Conservation (phyloP, 2,113 vertebrate genomes). For the Lophura nycthemera region DNA sequence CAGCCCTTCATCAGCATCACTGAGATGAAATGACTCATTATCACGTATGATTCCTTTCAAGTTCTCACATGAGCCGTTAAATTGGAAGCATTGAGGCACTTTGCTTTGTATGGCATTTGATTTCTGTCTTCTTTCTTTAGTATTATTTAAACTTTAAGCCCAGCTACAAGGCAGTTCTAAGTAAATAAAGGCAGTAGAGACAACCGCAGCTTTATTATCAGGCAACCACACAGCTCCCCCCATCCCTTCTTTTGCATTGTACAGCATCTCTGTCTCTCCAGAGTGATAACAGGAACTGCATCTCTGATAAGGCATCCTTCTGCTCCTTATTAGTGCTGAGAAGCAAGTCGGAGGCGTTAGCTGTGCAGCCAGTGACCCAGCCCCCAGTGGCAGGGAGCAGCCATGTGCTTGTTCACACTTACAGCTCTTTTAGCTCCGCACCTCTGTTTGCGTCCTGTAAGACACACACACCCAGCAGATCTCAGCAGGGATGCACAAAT, state of each 20-base stretch:
- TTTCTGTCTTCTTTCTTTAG: neutral
- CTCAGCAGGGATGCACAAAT: neutral
- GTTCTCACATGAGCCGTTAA: neutral
- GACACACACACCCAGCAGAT: neutral
- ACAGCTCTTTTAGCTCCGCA: neutral
- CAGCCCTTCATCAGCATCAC: neutral
- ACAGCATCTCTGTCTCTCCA: neutral
- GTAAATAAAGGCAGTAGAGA: neutral
- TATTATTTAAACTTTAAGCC: neutral
- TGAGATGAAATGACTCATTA: neutral
- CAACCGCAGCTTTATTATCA: neutral
- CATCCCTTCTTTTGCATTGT: neutral
- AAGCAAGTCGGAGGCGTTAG: neutral
- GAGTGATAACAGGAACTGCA: neutral
- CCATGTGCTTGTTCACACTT: neutral
- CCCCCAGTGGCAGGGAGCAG: neutral
- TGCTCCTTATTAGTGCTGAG: neutral
- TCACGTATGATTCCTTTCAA: neutral
- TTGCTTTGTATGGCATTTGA: neutral
- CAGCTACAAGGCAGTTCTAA: neutral
- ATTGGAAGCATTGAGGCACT: slow-evolving; percentile 16
- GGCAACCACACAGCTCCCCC: neutral
- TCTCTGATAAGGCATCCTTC: neutral
- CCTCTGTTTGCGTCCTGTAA: neutral
- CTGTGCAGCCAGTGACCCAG: neutral